A percentile compares a stretch with the other conserved stretches of the same genome.
Evolutionary conservation across 2,113 vertebrate species (phyloP).

Genomic region (Ginglymostoma cirratum): DNA sequence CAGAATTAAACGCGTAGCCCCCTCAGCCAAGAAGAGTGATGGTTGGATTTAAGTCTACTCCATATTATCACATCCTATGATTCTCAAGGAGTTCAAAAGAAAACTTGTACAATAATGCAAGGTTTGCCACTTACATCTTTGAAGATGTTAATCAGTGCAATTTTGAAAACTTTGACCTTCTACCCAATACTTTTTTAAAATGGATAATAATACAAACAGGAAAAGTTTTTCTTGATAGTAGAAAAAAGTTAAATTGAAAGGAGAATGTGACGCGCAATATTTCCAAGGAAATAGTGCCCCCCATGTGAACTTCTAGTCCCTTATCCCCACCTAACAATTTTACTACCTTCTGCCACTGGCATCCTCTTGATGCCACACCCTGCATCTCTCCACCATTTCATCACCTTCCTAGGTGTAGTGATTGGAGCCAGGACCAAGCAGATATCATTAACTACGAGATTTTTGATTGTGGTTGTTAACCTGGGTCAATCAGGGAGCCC

Average conservation of each 20-base stretch:
- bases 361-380: too few relatives aligned
- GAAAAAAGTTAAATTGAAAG: too few relatives aligned
- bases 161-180: not conserved
- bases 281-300: not conserved
- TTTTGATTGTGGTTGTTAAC: too few relatives aligned
- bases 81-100: not conserved
- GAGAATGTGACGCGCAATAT: not conserved
- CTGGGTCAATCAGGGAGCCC: too few relatives aligned
- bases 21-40: not conserved
- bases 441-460: too few relatives aligned
- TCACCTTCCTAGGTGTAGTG: too few relatives aligned
- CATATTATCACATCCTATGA: not conserved
- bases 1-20: not conserved
- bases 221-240: not conserved
- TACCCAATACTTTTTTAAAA: not conserved
- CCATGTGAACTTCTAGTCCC: not conserved
- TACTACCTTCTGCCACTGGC: too few relatives aligned
- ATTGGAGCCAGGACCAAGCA: too few relatives aligned
- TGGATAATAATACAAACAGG: not conserved
- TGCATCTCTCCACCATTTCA: too few relatives aligned
- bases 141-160: not conserved
- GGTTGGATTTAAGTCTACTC: not conserved
- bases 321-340: too few relatives aligned
- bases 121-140: not conserved
- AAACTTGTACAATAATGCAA: not conserved